Evolutionary conservation across 2,113 vertebrate genomes (phyloP).

Genomic region (Typhlomys cinereus): DNA sequence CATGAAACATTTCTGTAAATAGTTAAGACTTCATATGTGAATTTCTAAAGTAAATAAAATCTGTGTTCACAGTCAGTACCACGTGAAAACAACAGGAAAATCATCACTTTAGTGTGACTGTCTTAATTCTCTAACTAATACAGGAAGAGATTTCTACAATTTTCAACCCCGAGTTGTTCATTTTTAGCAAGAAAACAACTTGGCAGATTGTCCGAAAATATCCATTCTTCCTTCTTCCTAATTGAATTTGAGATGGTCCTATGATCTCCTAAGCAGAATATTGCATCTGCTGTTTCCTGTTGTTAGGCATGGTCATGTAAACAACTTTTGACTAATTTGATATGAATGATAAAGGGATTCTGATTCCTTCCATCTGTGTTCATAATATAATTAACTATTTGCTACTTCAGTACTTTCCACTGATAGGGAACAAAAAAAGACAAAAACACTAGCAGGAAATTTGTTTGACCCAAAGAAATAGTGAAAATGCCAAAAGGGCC

Average conservation of each 20-base stretch:
- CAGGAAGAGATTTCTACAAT: background rate
- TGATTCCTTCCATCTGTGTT: background rate
- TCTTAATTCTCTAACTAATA: background rate
- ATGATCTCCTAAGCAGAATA: background rate
- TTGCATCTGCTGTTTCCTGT: background rate
- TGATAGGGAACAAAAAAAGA: background rate
- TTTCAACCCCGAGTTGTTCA: background rate
- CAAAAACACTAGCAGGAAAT: background rate
- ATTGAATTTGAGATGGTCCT: background rate
- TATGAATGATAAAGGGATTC: background rate
- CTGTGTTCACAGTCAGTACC: background rate
- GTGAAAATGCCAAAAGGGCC: background rate
- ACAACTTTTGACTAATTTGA: background rate
- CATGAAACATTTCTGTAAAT: background rate
- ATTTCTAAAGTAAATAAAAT: background rate
- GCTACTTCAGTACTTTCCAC: background rate
- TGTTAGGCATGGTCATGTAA: background rate
- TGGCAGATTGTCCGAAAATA: background rate
- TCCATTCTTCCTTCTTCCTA: background rate
- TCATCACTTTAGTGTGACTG: constrained; percentile 4
- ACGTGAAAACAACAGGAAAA: background rate
- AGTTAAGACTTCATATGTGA: background rate
- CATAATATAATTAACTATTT: background rate
- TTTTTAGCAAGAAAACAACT: background rate
- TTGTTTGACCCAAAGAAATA: background rate